Base-by-base conservation (phyloP, 2,797 vertebrate species). In the Microctenopoma lineatum region DNA sequence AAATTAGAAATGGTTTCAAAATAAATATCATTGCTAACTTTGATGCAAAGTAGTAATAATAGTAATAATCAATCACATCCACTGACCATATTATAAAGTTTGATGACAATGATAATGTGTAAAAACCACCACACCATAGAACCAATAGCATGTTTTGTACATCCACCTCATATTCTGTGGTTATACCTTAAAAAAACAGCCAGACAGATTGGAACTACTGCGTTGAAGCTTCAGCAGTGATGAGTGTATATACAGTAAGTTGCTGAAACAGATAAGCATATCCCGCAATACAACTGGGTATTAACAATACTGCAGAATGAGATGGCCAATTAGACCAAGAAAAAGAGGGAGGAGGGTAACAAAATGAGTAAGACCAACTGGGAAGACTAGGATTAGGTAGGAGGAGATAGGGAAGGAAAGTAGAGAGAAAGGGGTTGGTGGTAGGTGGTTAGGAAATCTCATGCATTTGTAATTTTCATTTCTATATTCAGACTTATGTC, bases 401-500 rank as follows among this genome's bases (percentile, higher is more conserved):
- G 52, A 68, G 50, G 69, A 59, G 62, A 69, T 53, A 72, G 50
- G 39, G 61, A 29, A 50, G 57, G 77, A 56, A 29, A 50, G 57
- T 75, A 56, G 45, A 54, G 60, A 58, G 45, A 39, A 47, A 57
- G 38, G 46, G 44, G 72, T 18, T 42, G 53, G 7, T 36, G 45
- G 63, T 71, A 66, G 59, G 70, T 70, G 74, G 66, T 75, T 76
- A 73, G 76, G 56, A 80, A 86, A 88, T 75, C 65, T 84, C 79
- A 84, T 84, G 84, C 79, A 88, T 87, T 83, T 85, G 74, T 81
- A 79, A 88, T 89, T 85, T 85, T 70, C 45, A 75, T 87, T 84
- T 72, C 67, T 70, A 66, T 78, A 75, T 82, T 87, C 76, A 83
- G 81, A 84, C 65, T 68, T 80, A 56, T 72, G 70, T 58, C 16